Evolutionary conservation across 2,113 vertebrate species (phyloP).

Genomic region (Calyptomena viridis): DNA sequence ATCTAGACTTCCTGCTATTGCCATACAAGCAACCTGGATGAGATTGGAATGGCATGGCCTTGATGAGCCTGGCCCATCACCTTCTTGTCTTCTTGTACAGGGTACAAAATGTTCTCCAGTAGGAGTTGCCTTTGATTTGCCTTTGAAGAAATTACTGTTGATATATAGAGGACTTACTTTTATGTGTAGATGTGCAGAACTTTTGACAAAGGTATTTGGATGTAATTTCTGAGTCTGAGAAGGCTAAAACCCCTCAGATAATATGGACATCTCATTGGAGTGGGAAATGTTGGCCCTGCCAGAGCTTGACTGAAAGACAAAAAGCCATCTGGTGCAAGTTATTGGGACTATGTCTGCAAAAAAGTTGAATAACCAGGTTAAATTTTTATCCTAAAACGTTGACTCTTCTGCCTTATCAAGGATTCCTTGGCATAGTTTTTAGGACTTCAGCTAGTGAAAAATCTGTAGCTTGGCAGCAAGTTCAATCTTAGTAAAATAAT

Average conservation of each 20-base stretch:
- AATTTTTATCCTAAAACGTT: background rate
- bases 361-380: background rate
- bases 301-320: background rate
- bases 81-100: background rate
- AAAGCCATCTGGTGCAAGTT: background rate
- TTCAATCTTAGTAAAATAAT: background rate
- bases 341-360: background rate
- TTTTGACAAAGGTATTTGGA: background rate
- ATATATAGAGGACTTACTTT: background rate
- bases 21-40: background rate
- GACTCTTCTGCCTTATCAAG: background rate
- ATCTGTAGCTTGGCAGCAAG: background rate
- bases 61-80: background rate
- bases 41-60: background rate
- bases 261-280: fast-evolving
- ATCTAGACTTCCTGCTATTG: background rate
- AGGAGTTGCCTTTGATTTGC: background rate
- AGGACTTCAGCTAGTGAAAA: background rate
- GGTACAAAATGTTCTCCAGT: background rate
- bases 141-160: background rate
- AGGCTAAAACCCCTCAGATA: background rate
- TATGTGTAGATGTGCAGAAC: background rate
- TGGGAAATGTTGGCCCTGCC: background rate
- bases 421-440: background rate
- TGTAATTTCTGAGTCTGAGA: background rate